Base-by-base conservation (phyloP, 23 tunicate species). In the Trididemnum nubilum region DNA sequence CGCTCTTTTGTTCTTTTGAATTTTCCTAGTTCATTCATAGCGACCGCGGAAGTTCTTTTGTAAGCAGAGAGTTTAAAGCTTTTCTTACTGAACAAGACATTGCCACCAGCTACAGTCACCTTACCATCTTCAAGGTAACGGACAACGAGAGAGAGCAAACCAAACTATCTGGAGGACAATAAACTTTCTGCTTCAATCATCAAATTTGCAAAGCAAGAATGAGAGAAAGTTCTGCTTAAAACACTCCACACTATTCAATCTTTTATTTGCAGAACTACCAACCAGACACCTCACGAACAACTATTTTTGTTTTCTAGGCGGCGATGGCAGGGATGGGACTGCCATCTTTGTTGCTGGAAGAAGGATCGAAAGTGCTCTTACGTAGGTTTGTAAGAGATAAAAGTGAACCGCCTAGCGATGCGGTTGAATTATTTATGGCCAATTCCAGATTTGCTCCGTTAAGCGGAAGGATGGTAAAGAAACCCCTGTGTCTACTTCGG, bases 1-100 rank as follows among this genome's bases (percentile, higher is more conserved):
- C n/a, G n/a, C n/a, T n/a, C 35, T 77, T 69, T 81, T 39, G 64
- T 44, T 27, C 40, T 4, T 67, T 81, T 49, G 64, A 73, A 12
- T 36, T 80, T 35, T 54, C 73, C 51, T 9, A 23, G 19, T 61
- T 22, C 24, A 61, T 61, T 61, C 69, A 61, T 26, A 61, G 69
- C 22, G 69, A 61, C 30, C 69, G 69, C 5, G 69, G 67, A 27
- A 74, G 30, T 3, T 38, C 80, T 3, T 74, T 74, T 33, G 33
- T 40, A 27, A 26, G 36, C 7, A 26, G 30, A 19, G 80, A 74
- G 25, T 26, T 74, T 9, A 26, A 26, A 22, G 19, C 5, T 25
- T 61, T 22, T 24, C 29, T 61, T 19, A 61, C 19, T 25, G 29
- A n/a, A 9, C 69, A 24, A n/a, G 69, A 24, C 24, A 61, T 61